Percentiles rank a stretch among this genome's conserved stretches.
Conservation (phyloP, 2,113 vertebrate genomes). For the Oreochromis aureus region DNA sequence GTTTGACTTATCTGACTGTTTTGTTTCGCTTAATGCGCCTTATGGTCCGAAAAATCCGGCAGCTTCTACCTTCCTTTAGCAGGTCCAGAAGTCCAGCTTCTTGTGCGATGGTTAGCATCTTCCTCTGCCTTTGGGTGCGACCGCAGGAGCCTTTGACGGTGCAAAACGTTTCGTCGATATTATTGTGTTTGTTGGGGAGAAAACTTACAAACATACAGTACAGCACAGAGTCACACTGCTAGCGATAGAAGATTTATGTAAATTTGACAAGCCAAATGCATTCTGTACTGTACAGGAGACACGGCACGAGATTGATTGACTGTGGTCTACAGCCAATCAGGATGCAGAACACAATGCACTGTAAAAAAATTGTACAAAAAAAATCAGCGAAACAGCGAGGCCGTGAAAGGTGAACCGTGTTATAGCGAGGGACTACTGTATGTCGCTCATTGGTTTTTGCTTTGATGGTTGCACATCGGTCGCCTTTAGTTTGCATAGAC, state of each 20-base stretch:
- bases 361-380: neutral
- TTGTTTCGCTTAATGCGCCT: neutral
- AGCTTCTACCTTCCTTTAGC: neutral
- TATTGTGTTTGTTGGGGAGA: rapidly evolving
- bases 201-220: rapidly evolving
- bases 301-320: neutral
- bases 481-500: neutral
- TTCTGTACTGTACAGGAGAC: neutral
- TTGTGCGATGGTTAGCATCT: neutral
- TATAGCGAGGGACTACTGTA: rapidly evolving
- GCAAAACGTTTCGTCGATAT: rapidly evolving
- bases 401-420: rapidly evolving
- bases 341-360: neutral
- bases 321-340: rapidly evolving
- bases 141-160: rapidly evolving
- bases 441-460: neutral
- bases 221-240: neutral
- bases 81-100: too few species aligned
- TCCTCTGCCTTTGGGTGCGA: rapidly evolving
- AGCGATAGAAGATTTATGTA: rapidly evolving
- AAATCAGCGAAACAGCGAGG: neutral
- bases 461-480: rapidly evolving
- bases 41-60: rapidly evolving
- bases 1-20: neutral
- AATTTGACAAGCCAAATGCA: neutral